Base-by-base conservation (phyloP, 2,888 invertebrate genomes). In the Dicyrtoma fusca region DNA sequence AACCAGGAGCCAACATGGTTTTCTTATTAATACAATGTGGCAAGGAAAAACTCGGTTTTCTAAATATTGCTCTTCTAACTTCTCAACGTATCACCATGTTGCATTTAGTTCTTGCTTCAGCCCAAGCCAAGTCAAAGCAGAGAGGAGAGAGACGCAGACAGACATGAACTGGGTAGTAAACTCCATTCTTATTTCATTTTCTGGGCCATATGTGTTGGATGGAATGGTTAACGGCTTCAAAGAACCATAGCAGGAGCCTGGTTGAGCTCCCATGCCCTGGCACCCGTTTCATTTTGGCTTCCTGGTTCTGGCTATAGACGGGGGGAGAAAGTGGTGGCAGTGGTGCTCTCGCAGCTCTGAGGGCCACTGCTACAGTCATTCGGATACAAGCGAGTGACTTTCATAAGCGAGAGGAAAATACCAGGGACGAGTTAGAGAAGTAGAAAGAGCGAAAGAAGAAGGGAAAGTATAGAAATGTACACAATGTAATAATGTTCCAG, bases 141-240 rank as follows among this genome's bases (percentile, higher is more conserved):
- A 49, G 5, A 6, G 11, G 11, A 49, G 49, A 17, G 11, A 10
- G 11, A 49, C 3, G n/a, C n/a, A 49, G 34, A 34, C 34, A 53
- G 53, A 19, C 17, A 53, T 17, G 10, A n/a, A 53, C 17, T 17
- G 53, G 53, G 53, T n/a, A 17, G 17, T n/a, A 19, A 53, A 53
- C 17, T 53, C 34, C 26, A 26, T 49, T 51, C 65, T 51, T 65
- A 65, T 65, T 65, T 65, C 65, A 65, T 65, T 65, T 65, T 65
- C 65, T 65, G 65, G 65, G 51, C 65, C 65, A 65, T 65, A 65
- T 65, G 65, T 65, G 65, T 47, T 51, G 65, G 65, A 65, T 65
- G 26, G 65, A 65, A 65, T 64, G 47, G 47, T 21, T 64, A 64
- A 64, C 64, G 64, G 64, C 44, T 64, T 17, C 34, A 19, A 65